These are phyloP conservation scores for Geopemphigus sp. DNA, from an alignment of 1,140 invertebrate species.

Conservation along the genomic window DNA sequence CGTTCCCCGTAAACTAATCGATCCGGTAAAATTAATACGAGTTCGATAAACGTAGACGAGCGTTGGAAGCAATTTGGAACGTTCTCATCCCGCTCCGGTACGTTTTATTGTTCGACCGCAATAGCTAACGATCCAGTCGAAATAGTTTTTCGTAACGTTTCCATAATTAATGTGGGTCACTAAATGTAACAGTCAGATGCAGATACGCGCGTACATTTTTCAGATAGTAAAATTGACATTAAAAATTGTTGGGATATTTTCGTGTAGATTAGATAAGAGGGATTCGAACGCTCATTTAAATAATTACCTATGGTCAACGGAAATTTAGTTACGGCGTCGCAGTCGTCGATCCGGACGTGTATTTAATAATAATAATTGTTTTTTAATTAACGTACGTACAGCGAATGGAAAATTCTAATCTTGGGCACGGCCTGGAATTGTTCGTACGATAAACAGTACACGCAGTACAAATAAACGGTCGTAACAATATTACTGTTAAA, in stretches of 20 bases:
- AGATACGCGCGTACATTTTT: background rate
- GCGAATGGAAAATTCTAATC: too few relatives aligned
- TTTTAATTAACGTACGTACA: background rate
- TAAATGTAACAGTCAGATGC: background rate
- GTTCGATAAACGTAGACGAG: background rate
- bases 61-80: background rate
- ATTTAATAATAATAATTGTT: conserved; percentile 1
- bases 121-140: background rate
- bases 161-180: background rate
- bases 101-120: too few relatives aligned
- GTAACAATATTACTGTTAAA: too few relatives aligned
- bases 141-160: background rate
- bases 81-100: too few relatives aligned
- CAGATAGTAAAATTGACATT: background rate
- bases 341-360: background rate
- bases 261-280: background rate
- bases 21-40: too few relatives aligned
- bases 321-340: background rate
- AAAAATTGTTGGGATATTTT: conserved; percentile 15
- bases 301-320: background rate
- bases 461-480: too few relatives aligned
- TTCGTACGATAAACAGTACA: too few relatives aligned
- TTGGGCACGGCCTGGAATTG: too few relatives aligned
- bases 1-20: too few relatives aligned
- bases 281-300: background rate